Evolutionary conservation across 2,888 invertebrate genomes (phyloP).

Genomic region (Resseliella maxima): DNA sequence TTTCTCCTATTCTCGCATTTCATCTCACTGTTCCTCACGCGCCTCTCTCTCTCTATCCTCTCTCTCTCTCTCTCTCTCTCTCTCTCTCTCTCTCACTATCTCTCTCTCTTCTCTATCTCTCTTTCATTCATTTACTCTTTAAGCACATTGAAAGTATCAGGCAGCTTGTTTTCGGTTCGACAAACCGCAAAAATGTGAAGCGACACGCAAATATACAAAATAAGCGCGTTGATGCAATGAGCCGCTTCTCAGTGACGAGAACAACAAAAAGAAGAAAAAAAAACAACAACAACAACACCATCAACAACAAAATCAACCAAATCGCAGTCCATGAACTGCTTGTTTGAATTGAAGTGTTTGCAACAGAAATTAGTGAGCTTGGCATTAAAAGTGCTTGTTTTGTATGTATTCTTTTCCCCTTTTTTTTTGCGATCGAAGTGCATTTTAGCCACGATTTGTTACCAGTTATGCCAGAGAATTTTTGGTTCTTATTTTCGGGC

Average conservation of each 20-base stretch:
- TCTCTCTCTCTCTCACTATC: background rate
- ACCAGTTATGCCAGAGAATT: background rate
- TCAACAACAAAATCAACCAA: background rate
- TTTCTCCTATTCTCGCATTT: too few relatives aligned
- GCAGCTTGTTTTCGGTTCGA: slow-evolving; percentile 8
- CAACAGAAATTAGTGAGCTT: slow-evolving; percentile 49
- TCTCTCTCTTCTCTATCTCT: too few relatives aligned
- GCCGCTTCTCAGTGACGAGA: background rate
- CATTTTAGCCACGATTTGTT: slow-evolving; percentile 24
- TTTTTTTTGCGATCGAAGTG: background rate
- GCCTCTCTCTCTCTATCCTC: background rate
- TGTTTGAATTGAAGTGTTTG: slow-evolving; percentile 38
- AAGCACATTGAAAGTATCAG: background rate
- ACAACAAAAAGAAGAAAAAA: background rate
- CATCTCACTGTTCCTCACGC: too few relatives aligned
- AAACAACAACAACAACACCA: background rate
- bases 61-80: background rate
- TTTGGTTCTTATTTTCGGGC: background rate
- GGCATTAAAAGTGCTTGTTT: slow-evolving; percentile 36
- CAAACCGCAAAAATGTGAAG: slow-evolving; percentile 48
- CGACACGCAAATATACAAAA: slow-evolving; percentile 40
- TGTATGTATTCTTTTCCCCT: background rate
- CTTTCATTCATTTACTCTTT: background rate
- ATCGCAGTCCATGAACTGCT: background rate
- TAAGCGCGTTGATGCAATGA: slow-evolving; percentile 32